Conservation (phyloP, 2,888 invertebrate genomes). For the Amblyteles armatorius region DNA sequence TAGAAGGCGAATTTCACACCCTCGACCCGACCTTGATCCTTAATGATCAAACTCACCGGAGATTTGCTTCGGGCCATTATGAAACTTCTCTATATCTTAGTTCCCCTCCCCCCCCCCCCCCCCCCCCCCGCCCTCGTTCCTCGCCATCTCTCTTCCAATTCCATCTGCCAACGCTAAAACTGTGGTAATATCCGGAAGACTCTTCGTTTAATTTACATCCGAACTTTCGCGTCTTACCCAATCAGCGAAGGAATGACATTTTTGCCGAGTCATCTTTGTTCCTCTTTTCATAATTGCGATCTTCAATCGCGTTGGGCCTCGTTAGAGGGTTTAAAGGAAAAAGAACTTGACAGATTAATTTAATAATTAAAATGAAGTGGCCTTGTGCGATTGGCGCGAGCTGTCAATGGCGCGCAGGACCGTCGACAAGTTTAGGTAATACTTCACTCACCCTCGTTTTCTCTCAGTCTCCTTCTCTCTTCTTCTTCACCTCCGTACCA, state of each 20-base stretch:
- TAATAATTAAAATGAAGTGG: conserved; percentile 24
- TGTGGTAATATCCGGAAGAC: conserved; percentile 37
- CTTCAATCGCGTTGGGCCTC: background rate
- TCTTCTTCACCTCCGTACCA: background rate
- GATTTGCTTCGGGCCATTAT: conserved; percentile 47
- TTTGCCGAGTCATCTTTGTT: background rate
- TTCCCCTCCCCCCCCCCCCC: background rate
- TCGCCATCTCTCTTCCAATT: conserved; percentile 12
- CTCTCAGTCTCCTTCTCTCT: background rate
- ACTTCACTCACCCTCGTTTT: background rate
- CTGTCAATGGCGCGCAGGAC: background rate
- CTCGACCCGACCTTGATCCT: conserved; percentile 48
- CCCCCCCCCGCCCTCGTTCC: background rate
- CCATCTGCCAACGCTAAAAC: conserved; percentile 33
- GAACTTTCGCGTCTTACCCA: conserved; percentile 2
- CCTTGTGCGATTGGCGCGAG: conserved; percentile 13
- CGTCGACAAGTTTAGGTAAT: conserved; percentile 37
- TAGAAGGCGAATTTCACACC: conserved; percentile 42
- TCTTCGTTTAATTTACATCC: conserved; percentile 31
- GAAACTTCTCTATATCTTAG: conserved; percentile 40
- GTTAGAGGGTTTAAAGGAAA: conserved; percentile 1
- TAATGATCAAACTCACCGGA: conserved; percentile 48
- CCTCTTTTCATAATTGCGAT: conserved; percentile 1
- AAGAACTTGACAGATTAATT: conserved; percentile 21
- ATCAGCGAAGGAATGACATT: conserved; percentile 15